Percentiles rank a stretch among this genome's conserved stretches.
These are phyloP conservation scores for Leuciscus waleckii DNA, from an alignment of 2,797 vertebrate genomes.

Conservation along the genomic window DNA sequence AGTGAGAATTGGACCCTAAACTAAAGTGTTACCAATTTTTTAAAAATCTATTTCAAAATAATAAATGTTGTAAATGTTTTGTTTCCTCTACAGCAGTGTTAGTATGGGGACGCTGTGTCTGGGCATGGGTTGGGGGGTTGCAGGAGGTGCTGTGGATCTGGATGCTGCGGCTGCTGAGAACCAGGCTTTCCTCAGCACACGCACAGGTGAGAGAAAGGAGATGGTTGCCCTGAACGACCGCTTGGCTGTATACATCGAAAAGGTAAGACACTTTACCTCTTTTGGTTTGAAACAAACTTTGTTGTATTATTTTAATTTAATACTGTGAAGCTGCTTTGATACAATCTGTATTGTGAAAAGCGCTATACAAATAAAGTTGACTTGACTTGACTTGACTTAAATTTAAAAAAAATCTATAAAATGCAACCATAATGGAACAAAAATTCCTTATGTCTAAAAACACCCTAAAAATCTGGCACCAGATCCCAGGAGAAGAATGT, in stretches of 20 bases:
- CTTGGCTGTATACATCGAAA: constrained; percentile 78
- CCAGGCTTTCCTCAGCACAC: constrained; percentile 71
- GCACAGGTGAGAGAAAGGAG: constrained; percentile 76
- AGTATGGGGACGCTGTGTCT: constrained; percentile 73
- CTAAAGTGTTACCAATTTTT: no score
- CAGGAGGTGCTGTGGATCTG: constrained; percentile 68
- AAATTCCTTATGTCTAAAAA: neutral
- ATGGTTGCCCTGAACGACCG: constrained; percentile 81
- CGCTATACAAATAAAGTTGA: no score
- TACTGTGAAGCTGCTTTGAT: no score
- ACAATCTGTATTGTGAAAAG: no score
- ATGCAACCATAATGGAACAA: neutral
- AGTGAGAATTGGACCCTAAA: no score
- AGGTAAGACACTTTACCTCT: constrained; percentile 63
- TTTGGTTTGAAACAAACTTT: no score
- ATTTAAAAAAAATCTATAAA: neutral
- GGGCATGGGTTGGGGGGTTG: constrained; percentile 64
- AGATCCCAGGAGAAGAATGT: constrained; percentile 13
- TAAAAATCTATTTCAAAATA: neutral
- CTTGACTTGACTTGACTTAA: no score
- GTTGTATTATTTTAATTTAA: no score
- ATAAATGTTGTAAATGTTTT: neutral
- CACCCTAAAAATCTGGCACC: constrained; percentile 2
- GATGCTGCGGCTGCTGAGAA: constrained; percentile 78
- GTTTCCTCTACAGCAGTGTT: constrained; percentile 60